Evolutionary conservation across 2,113 vertebrate species (phyloP).

Genomic region (Pterocles burchelli): DNA sequence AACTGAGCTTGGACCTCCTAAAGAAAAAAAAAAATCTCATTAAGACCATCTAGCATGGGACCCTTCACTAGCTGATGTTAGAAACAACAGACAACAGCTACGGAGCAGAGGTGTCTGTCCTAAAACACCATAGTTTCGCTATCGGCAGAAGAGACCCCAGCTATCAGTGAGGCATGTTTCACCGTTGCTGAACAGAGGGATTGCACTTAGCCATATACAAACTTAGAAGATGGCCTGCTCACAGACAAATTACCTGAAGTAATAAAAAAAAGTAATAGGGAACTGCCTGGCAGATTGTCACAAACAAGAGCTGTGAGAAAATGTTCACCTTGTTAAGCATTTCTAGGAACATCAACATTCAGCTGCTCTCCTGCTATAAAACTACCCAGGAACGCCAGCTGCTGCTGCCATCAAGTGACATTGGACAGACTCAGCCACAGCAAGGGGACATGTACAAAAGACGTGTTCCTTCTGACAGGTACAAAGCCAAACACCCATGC

Average conservation of each 20-base stretch:
- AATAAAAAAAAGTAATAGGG: not conserved
- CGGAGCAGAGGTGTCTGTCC: not conserved
- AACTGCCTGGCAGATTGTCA: not conserved
- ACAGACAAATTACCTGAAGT: not conserved
- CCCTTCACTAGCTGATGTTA: not conserved
- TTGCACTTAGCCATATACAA: not conserved
- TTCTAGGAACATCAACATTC: not conserved
- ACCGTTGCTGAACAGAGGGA: not conserved
- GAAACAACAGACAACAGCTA: not conserved
- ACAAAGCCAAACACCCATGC: fast-evolving
- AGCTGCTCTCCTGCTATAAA: not conserved
- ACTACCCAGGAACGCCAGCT: not conserved
- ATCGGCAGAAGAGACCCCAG: not conserved
- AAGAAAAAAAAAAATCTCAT: not conserved
- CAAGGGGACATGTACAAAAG: not conserved
- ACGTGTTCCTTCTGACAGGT: not conserved
- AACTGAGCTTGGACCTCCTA: not conserved
- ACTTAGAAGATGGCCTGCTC: not conserved
- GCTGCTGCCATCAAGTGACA: fast-evolving
- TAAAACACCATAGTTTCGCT: not conserved
- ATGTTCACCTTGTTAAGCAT: not conserved
- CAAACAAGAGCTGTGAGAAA: not conserved
- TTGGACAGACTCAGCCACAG: not conserved
- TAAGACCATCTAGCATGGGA: not conserved
- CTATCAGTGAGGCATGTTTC: not conserved